Evolutionary conservation across 2,888 invertebrate genomes (phyloP), one percentile per base, ranked within the genome.

Genomic region (Punctoribates punctum): DNA sequence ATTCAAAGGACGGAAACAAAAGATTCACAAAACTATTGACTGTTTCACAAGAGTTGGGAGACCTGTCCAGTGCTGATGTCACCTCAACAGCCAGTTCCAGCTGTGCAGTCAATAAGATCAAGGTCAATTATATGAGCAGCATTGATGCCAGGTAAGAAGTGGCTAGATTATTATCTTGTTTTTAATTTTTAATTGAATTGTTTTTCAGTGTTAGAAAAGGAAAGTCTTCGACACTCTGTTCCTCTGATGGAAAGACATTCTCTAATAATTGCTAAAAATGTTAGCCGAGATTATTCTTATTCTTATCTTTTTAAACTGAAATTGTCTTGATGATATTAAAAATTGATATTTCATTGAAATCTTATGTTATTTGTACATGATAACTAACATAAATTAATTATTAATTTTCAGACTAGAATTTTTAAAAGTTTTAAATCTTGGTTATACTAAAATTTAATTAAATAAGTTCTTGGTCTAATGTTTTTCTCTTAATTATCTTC

Each of bases 11-110:
- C 2, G 11, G 23, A 75, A 38, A 9, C 70, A 15, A 54, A 54
- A 46, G 15, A 38, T 75, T 65, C 48, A 75, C 75, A 17, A 67
- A 75, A 48, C 27, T 75, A 34, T 29, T 42, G 1, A 75, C 65
- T 23, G 25, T n/a, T 27, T 46, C 70, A 8, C 34, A 34, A 34
- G 34, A 34, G 8, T 34, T 34, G 34, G 34, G 34, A 34, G 34
- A 34, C 34, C 8, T 34, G 3, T 5, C 34, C 34, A 8, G 34
- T 8, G 51, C 51, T n/a, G 51, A 51, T 11, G 17, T 51, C 20
- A n/a, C 17, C 4, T 51, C 20, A 20, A 57, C 57, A 2, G 20
- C 23, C 6, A 57, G 25, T 57, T 25, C 20, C 2, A 20, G 11
- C n/a, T 57, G 57, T 25, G 57, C n/a, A 2, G 51, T 51, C n/a